Conservation (phyloP, 1,140 invertebrate species). For the Drosophila mojavensis region DNA sequence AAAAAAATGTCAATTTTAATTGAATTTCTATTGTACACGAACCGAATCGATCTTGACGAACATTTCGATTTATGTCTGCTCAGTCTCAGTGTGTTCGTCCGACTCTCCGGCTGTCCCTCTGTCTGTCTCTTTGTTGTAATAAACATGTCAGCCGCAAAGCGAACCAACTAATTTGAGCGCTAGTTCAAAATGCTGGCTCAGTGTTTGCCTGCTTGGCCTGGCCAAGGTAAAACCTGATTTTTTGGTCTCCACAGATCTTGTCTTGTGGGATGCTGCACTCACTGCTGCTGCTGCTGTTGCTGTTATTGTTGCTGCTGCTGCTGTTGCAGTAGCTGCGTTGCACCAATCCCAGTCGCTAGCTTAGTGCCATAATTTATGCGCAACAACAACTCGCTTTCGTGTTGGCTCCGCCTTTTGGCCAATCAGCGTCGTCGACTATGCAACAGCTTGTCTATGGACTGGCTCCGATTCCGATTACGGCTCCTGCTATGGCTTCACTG, state of each 20-base stretch:
- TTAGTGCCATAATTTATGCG: constrained; percentile 81
- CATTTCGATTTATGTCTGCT: constrained; percentile 60
- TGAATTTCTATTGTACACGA: constrained; percentile 76
- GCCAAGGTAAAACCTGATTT: constrained; percentile 43
- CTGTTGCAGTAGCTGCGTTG: constrained; percentile 39
- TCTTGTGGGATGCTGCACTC: constrained; percentile 40
- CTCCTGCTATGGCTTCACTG: not conserved
- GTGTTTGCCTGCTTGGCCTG: not conserved
- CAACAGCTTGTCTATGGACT: constrained; percentile 39
- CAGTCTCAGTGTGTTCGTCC: not conserved
- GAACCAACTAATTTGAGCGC: constrained; percentile 69
- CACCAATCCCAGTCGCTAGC: constrained; percentile 77
- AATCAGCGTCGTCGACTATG: constrained; percentile 52
- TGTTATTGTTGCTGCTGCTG: constrained; percentile 26
- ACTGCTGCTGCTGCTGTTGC: not conserved
- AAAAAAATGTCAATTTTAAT: constrained; percentile 77
- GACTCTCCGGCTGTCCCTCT: not conserved
- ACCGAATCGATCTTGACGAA: constrained; percentile 38
- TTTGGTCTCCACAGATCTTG: constrained; percentile 31
- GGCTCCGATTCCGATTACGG: not conserved
- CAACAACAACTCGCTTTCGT: constrained; percentile 72
- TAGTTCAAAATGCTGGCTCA: constrained; percentile 28
- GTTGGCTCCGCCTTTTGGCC: constrained; percentile 76
- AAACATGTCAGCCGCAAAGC: constrained; percentile 70
- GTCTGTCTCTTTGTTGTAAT: constrained; percentile 50